Evolutionary conservation across 2,797 vertebrate genomes (phyloP).

Genomic region (Micropoecilia bifurca): DNA sequence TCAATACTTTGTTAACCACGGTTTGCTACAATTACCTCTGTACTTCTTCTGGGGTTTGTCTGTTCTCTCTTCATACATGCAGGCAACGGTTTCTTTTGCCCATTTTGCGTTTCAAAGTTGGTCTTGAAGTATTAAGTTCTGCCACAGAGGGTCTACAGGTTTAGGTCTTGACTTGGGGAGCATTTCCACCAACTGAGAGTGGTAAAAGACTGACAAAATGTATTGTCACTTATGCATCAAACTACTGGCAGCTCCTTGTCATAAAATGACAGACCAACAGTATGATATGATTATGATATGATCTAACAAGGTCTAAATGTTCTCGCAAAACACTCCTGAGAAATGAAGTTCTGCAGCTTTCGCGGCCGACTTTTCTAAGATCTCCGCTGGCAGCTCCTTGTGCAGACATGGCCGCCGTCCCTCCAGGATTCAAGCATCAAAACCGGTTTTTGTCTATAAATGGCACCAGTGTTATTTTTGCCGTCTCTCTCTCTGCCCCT

Average conservation of each 20-base stretch:
- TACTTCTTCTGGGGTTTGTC: not conserved
- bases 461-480: not conserved
- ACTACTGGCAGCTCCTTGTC: too few species aligned
- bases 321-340: not conserved
- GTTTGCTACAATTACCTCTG: not conserved
- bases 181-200: too few species aligned
- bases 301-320: not conserved
- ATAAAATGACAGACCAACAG: not conserved
- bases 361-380: not conserved
- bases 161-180: not conserved
- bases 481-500: conserved; percentile 34
- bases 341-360: not conserved
- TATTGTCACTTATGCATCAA: not conserved
- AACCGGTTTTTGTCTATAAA: not conserved
- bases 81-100: not conserved
- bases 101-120: not conserved
- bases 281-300: too few species aligned
- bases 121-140: not conserved
- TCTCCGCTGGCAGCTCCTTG: not conserved
- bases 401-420: not conserved
- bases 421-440: not conserved
- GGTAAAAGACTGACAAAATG: not conserved
- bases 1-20: not conserved
- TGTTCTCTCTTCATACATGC: not conserved
- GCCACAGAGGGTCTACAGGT: not conserved